Base-by-base conservation (phyloP, 1,140 invertebrate species). In the Drosophila sulfurigaster region DNA sequence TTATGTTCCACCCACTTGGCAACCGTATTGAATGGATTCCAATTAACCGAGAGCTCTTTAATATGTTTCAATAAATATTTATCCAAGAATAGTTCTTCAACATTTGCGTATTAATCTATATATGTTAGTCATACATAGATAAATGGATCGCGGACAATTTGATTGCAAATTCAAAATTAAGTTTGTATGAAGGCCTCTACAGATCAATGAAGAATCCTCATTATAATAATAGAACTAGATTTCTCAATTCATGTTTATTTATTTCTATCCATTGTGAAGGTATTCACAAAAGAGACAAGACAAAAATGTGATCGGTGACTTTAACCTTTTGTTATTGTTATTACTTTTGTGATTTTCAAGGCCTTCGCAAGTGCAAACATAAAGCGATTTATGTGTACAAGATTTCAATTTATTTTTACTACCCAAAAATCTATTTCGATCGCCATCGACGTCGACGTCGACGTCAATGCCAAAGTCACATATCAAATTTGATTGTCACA, bases 401-500 rank as follows among this genome's bases (percentile, higher is more conserved):
- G 45, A 73, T 82, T 86, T 82, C 51, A 70, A 74, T 74, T 75
- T 73, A 75, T 69, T 69, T 75, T 75, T 69, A 75, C 32, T 38
- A n/a, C 15, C 56, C 56, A 73, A 62, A 75, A 80, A 64, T 87
- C 76, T 87, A 86, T 86, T 83, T 86, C 83, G 69, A 86, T 81
- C 78, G 70, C 56, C 71, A 60, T 70, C 58, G 63, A 25, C 62
- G 73, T 70, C 58, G 63, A 25, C 62, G 73, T 41, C 67, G 78
- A 82, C 82, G 79, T 86, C 82, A 86, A 86, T 86, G 82, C 82
- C 82, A 86, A 86, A 86, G 82, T 87, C 82, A 86, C 64, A 86
- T 67, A 82, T 86, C 82, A 86, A 78, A 72, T 76, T 87, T 79
- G 80, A 82, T 82, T 82, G 80, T 74, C 67, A 64, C 59, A 62